These are phyloP conservation scores for Papilio aristodemus DNA, from an alignment of 1,140 invertebrate species.

Conservation along the genomic window DNA sequence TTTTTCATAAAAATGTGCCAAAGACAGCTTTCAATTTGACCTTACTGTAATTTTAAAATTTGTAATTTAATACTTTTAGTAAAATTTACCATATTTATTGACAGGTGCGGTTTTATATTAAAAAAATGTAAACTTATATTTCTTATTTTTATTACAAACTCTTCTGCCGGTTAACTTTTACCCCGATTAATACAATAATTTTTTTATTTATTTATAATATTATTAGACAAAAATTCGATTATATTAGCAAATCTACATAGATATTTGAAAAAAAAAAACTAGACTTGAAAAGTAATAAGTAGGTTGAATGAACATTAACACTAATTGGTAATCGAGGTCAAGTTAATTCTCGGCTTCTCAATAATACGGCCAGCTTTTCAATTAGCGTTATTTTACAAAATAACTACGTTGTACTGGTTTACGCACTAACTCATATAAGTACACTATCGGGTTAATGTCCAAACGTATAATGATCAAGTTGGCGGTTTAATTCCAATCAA, in stretches of 20 bases:
- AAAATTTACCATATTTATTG: neutral
- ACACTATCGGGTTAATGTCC: neutral
- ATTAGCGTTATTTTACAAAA: conserved; percentile 3
- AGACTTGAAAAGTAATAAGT: conserved; percentile 1
- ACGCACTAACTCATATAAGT: too few species aligned
- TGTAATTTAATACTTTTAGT: neutral
- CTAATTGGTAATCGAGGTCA: conserved; percentile 10
- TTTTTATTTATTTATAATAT: neutral
- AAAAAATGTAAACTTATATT: too few species aligned
- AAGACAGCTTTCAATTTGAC: neutral
- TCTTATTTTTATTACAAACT: too few species aligned
- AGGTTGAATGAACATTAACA: conserved; percentile 19
- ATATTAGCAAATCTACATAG: neutral
- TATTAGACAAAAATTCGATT: neutral
- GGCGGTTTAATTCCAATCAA: too few species aligned
- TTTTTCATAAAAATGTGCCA: neutral
- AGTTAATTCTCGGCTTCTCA: neutral
- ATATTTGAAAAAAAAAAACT: neutral
- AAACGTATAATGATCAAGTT: too few species aligned
- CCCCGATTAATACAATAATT: too few species aligned
- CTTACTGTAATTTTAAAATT: neutral
- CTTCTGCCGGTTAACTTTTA: too few species aligned
- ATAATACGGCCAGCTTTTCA: neutral
- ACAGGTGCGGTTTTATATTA: too few species aligned
- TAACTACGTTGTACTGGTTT: too few species aligned